These are phyloP conservation scores for Vicugna pacos DNA, from an alignment of 2,113 vertebrate species.

Conservation along the genomic window DNA sequence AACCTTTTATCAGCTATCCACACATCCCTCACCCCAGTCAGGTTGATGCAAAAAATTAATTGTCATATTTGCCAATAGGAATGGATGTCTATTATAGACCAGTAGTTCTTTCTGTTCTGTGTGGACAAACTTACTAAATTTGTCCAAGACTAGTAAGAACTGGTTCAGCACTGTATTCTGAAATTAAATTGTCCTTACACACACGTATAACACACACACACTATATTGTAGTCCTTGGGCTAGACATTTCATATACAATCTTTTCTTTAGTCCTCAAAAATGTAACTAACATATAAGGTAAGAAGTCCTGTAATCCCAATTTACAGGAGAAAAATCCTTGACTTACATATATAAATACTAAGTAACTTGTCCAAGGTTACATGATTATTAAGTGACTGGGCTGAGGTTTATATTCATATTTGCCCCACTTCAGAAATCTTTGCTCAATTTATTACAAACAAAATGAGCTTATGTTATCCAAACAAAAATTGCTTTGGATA, in stretches of 20 bases:
- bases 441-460: neutral
- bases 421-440: neutral
- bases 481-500: neutral
- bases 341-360: neutral
- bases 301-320: neutral
- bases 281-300: neutral
- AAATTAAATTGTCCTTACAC: neutral
- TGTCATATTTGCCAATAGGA: neutral
- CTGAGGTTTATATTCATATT: neutral
- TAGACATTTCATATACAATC: neutral
- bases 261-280: neutral
- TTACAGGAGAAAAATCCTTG: neutral
- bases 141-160: neutral
- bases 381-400: neutral
- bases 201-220: neutral
- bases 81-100: neutral
- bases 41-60: neutral
- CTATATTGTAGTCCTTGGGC: neutral
- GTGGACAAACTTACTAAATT: neutral
- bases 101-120: neutral
- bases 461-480: neutral
- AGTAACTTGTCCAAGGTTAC: neutral
- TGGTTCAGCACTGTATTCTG: neutral
- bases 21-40: neutral
- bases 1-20: neutral